Base-by-base conservation (phyloP, 2,113 vertebrate genomes). In the Galeopterus variegatus region DNA sequence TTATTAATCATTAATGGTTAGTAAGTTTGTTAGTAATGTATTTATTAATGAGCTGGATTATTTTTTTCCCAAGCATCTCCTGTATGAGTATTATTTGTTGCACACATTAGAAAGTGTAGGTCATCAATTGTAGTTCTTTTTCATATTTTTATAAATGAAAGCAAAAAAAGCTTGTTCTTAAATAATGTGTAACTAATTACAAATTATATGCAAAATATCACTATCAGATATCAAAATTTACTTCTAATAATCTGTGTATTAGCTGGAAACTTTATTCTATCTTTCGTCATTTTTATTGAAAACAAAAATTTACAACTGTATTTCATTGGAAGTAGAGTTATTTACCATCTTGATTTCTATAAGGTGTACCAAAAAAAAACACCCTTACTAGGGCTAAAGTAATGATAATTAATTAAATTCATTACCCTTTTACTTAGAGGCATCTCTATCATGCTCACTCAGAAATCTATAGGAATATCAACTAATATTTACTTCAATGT, bases 401-500 rank as follows among this genome's bases (percentile, higher is more conserved):
- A 81, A 62, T 73, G 11, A 80, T 72, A 64, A 31, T 52, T 73
- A 58, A 84, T 69, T 65, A 91, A 31, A 72, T 11, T 76, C 19
- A 58, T 65, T 95, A 65, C 8, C n/a, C 7, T 91, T 85, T 85
- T 50, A 80, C 10, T 94, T 64, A 36, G 33, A 15, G 5, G 3
- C 19, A 41, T 60, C 19, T 80, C 88, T 80, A 48, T 3, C 3
- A 26, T 0, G 0, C 1, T 33, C 6, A 28, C 2, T 91, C 8
- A 56, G 72, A 92, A 80, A 87, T 93, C 50, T 84, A 83, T 76
- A 5, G 8, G 12, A 79, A 72, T 4, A 84, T 91, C 4, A 80
- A n/a, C 19, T 65, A 19, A 23, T 82, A 24, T 92, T 90, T 95
- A 72, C 12, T 93, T 77, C 19, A 64, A n/a, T 73, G 9, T 93